Percentiles rank a stretch among this genome's conserved stretches.
Evolutionary conservation across 2,113 vertebrate species (phyloP).

Genomic region (Tragelaphus imberbis): DNA sequence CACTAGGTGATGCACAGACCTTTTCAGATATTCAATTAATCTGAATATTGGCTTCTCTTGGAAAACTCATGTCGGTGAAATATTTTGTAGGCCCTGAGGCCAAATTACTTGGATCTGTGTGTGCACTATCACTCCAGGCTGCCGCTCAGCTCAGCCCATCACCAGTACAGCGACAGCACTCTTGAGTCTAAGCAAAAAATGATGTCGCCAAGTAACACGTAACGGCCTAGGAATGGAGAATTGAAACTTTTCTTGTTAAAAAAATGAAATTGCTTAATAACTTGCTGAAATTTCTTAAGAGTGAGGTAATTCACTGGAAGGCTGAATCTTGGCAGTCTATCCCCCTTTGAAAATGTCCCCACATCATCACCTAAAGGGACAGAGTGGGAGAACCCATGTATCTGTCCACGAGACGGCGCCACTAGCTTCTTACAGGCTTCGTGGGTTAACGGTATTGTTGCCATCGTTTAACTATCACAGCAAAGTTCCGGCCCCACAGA

Average conservation of each 20-base stretch:
- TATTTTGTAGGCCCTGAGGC: neutral
- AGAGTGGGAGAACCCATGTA: neutral
- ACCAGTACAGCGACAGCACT: neutral
- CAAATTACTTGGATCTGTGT: neutral
- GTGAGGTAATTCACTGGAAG: slow-evolving; percentile 15
- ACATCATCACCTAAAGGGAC: neutral
- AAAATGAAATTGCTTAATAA: slow-evolving; percentile 35
- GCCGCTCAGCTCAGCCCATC: neutral
- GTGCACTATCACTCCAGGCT: neutral
- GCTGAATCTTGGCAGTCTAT: neutral
- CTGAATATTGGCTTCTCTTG: neutral
- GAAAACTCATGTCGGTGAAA: neutral
- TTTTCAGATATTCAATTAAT: neutral
- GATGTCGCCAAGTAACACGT: neutral
- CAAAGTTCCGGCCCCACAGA: neutral
- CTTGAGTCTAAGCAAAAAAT: neutral
- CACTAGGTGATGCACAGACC: neutral
- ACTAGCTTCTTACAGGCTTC: neutral
- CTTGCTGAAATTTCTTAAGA: slow-evolving; percentile 48
- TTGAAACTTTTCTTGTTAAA: slow-evolving; percentile 20
- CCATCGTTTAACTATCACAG: neutral
- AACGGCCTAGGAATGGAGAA: slow-evolving; percentile 14
- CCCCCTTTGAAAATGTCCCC: neutral
- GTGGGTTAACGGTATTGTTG: neutral
- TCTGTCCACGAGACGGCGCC: neutral